phyloP scores from a whole-genome alignment of 2,797 vertebrate species.

The Orientallactaga sibirica region DNA sequence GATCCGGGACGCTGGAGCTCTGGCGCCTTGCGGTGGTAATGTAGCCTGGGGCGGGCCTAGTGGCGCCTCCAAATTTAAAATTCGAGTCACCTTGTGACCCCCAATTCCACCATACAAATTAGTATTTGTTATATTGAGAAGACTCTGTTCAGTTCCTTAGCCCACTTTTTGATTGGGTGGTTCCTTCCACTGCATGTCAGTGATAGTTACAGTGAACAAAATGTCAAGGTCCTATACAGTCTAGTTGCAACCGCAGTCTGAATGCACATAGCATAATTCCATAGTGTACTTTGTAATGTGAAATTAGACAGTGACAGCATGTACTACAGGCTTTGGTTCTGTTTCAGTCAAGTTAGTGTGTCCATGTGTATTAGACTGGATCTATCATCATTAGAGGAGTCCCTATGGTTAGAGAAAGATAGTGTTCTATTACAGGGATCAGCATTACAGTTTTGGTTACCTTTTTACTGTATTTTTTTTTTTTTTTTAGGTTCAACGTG shows the following conservation, averaged over 20 bases:
- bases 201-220: not conserved
- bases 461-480: not conserved
- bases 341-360: not conserved
- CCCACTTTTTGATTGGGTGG: not conserved
- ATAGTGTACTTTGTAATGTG: not conserved
- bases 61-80: not conserved
- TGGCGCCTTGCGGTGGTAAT: not conserved
- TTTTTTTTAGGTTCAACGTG: constrained; percentile 21
- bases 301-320: not conserved
- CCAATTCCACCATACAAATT: not conserved
- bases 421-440: not conserved
- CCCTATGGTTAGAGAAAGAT: not conserved
- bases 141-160: not conserved
- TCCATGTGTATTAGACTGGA: not conserved
- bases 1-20: no score
- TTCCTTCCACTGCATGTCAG: not conserved
- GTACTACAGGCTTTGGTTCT: not conserved
- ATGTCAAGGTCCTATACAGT: not conserved
- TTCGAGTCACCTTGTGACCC: not conserved
- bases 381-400: not conserved
- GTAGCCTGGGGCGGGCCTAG: no score
- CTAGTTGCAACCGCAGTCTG: not conserved
- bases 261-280: not conserved
- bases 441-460: constrained; percentile 1
- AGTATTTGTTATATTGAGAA: no score